These are phyloP conservation scores for Sebastes elongatus DNA, from an alignment of 2,797 vertebrate species.

Conservation along the genomic window DNA sequence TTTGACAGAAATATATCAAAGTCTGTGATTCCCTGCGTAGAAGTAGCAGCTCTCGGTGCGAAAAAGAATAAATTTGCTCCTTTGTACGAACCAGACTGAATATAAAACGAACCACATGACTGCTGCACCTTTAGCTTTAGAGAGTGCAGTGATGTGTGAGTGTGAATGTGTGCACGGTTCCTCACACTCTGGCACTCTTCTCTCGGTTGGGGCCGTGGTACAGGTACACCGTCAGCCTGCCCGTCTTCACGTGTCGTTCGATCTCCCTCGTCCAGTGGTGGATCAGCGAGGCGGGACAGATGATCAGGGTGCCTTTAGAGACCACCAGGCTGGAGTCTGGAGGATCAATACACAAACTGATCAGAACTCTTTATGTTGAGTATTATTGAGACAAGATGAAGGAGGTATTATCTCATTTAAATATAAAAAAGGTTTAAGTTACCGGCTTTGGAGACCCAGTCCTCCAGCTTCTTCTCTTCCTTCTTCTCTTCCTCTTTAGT, in stretches of 20 bases:
- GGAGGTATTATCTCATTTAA: neutral
- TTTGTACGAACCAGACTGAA: no score
- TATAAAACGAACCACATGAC: no score
- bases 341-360: neutral
- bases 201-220: conserved; percentile 91
- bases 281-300: conserved; percentile 95
- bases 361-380: neutral
- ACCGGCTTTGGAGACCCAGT: conserved; percentile 89
- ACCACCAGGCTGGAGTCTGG: conserved; percentile 80
- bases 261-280: conserved; percentile 98
- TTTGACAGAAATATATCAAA: no score
- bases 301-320: conserved; percentile 87
- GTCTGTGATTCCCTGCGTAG: no score
- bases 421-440: neutral
- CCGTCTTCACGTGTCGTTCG: conserved; percentile 81
- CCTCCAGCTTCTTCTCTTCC: conserved; percentile 62
- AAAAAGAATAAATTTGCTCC: no score
- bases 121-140: neutral
- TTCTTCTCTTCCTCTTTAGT: conserved; percentile 67
- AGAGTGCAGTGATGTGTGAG: no score
- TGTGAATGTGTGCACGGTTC: no score
- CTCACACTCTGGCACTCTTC: conserved; percentile 84
- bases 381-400: neutral
- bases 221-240: conserved; percentile 85
- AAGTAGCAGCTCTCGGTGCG: no score